A percentile compares a stretch with the other conserved stretches of the same genome.
Conservation (phyloP, 2,797 vertebrate genomes). For the Bovichtus diacanthus region DNA sequence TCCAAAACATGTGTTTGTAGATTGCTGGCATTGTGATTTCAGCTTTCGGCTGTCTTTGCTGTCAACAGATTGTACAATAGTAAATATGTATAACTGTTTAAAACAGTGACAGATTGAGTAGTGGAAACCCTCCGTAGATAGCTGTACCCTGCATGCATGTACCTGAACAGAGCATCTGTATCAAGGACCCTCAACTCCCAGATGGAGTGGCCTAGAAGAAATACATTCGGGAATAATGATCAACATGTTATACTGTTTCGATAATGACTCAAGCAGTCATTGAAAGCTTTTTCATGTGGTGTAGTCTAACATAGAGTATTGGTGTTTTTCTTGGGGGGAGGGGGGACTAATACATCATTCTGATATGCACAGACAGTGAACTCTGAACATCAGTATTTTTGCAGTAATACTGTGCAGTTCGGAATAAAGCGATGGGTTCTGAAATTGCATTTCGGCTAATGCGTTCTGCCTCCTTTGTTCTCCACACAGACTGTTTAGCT, state of each 20-base stretch:
- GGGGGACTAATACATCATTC: no score
- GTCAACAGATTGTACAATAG: conserved; percentile 13
- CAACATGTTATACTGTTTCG: not conserved
- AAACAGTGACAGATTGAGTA: not conserved
- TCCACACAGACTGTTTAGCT: no score
- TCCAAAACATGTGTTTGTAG: conserved; percentile 26
- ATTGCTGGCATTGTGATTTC: conserved; percentile 7
- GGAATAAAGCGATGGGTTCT: no score
- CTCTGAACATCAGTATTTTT: no score
- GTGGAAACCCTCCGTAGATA: not conserved
- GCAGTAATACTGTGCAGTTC: no score
- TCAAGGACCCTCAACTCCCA: not conserved
- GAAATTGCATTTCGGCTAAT: no score
- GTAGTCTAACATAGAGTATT: not conserved
- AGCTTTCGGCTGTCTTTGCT: conserved; percentile 1
- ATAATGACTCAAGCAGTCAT: not conserved
- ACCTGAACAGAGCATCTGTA: not conserved
- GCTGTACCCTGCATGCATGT: not conserved
- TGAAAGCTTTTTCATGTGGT: not conserved
- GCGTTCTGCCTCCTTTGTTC: no score
- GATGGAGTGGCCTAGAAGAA: not conserved
- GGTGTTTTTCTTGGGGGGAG: not conserved
- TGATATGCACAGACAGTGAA: no score
- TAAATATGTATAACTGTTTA: conserved; percentile 1
- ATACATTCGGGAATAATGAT: not conserved